These are phyloP conservation scores for Acomys russatus DNA, from an alignment of 2,797 vertebrate genomes.

Conservation along the genomic window DNA sequence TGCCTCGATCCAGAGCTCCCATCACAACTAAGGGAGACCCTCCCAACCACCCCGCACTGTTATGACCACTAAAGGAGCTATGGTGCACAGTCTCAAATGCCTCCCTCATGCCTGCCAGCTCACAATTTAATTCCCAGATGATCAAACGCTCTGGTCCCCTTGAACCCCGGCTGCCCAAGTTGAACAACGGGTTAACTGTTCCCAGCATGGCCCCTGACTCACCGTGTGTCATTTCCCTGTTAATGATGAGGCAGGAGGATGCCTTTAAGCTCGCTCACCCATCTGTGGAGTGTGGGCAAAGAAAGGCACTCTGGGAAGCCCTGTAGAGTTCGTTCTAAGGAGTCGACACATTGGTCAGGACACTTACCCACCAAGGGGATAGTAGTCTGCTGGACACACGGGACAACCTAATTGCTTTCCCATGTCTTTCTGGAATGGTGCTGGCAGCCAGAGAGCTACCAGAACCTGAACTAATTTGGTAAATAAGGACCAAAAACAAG, in stretches of 20 bases:
- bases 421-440: slow-evolving; percentile 85
- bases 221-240: background rate
- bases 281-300: slow-evolving; percentile 8
- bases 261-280: slow-evolving; percentile 34
- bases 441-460: slow-evolving; percentile 82
- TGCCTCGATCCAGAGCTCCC: background rate
- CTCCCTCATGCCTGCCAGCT: background rate
- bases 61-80: background rate
- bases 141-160: slow-evolving; percentile 29
- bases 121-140: background rate
- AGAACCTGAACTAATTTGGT: slow-evolving; percentile 86
- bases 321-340: background rate
- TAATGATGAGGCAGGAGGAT: slow-evolving; percentile 30
- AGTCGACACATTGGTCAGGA: background rate
- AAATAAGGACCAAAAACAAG: slow-evolving; percentile 85
- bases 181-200: background rate
- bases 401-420: slow-evolving; percentile 85
- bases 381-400: background rate
- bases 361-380: background rate
- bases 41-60: no score
- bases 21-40: background rate
- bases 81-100: background rate
- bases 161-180: background rate
- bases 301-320: slow-evolving; percentile 31
- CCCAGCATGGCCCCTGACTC: slow-evolving; percentile 57